These are phyloP conservation scores for Eubucco bourcierii DNA, from an alignment of 2,113 vertebrate species.

Conservation along the genomic window DNA sequence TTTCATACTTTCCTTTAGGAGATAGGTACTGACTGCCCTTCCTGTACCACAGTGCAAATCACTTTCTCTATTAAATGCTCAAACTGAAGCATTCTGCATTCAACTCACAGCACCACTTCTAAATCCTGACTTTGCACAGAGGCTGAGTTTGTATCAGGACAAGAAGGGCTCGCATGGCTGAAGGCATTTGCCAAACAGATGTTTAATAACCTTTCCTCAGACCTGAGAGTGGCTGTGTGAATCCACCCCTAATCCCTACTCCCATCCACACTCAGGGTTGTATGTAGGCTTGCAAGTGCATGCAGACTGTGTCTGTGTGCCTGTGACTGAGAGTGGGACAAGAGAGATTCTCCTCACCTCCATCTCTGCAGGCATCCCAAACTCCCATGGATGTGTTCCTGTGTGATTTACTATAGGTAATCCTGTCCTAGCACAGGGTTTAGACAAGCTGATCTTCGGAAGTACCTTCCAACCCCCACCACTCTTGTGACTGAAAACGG, in stretches of 20 bases:
- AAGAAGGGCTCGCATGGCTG: background rate
- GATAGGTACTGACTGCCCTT: fast-evolving
- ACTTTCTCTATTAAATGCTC: background rate
- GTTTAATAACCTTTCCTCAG: background rate
- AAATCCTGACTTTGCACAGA: background rate
- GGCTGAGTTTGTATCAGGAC: background rate
- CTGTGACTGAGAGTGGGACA: background rate
- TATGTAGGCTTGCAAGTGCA: fast-evolving
- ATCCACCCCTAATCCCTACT: fast-evolving
- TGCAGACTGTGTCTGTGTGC: no score
- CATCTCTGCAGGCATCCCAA: no score
- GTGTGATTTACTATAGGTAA: no score
- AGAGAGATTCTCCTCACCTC: no score
- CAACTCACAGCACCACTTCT: background rate
- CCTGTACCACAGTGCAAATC: background rate
- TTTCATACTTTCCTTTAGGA: background rate
- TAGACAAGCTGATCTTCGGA: no score
- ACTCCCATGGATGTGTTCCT: no score
- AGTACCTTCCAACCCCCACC: no score
- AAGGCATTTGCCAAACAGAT: background rate
- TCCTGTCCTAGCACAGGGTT: no score
- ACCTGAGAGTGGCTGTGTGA: background rate
- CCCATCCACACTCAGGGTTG: fast-evolving
- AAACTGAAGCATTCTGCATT: fast-evolving
- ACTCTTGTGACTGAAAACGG: background rate